Evolutionary conservation across 2,797 vertebrate genomes (phyloP).

Genomic region (Vipera ursinii): DNA sequence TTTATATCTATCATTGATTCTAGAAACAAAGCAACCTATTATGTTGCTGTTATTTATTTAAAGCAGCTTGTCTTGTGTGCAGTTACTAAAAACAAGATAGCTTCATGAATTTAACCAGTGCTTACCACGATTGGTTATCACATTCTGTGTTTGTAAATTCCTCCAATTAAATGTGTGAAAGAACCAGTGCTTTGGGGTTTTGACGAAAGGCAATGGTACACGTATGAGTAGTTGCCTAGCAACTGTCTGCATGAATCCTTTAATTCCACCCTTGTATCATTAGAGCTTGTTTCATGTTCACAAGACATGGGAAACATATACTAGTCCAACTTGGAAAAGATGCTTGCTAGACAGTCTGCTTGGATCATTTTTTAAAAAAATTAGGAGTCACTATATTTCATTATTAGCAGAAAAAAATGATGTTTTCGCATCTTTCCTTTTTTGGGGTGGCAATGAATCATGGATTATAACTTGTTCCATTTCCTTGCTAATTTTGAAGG

Average conservation of each 20-base stretch:
- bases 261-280: constrained; percentile 23
- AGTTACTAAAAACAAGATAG: constrained; percentile 15
- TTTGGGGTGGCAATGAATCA: not conserved
- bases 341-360: not conserved
- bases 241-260: constrained; percentile 31
- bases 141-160: constrained; percentile 26
- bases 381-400: not conserved
- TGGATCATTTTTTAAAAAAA: not conserved
- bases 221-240: constrained; percentile 27
- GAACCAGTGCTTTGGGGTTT: constrained; percentile 25
- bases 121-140: constrained; percentile 19
- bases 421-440: not conserved
- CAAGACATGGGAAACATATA: not conserved
- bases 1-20: not conserved
- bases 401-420: not conserved
- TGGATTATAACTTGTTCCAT: not conserved
- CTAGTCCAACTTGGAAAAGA: not conserved
- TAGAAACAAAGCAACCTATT: not conserved
- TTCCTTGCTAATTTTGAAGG: not conserved
- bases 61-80: not conserved
- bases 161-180: constrained; percentile 31
- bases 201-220: constrained; percentile 14
- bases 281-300: not conserved
- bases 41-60: not conserved
- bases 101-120: not conserved